Conservation (phyloP, 2,797 vertebrate species). For the Trematomus bernacchii region DNA sequence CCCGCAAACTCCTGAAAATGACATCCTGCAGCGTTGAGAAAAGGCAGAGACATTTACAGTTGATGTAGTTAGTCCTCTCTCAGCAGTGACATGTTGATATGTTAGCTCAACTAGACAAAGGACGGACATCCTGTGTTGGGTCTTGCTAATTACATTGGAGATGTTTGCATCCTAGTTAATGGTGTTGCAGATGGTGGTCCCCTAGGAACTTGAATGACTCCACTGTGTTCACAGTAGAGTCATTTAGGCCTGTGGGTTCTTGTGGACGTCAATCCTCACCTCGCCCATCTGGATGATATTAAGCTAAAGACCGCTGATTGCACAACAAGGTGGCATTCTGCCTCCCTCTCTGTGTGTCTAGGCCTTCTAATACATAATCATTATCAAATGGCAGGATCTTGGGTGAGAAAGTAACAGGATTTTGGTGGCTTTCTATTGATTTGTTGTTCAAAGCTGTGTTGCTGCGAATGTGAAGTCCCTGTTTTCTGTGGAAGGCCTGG, state of each 20-base stretch:
- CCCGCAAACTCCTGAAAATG: constrained; percentile 42
- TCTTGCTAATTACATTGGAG: constrained; percentile 73
- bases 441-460: not conserved
- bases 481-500: not conserved
- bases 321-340: constrained; percentile 45
- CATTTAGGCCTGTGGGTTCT: constrained; percentile 64
- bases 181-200: constrained; percentile 71
- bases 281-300: constrained; percentile 74
- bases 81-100: constrained; percentile 66
- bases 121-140: constrained; percentile 70
- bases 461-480: not conserved
- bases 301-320: constrained; percentile 62
- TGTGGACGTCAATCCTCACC: constrained; percentile 69
- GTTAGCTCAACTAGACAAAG: constrained; percentile 43
- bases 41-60: constrained; percentile 50
- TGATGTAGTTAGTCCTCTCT: constrained; percentile 54
- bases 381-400: constrained; percentile 24
- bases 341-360: constrained; percentile 27
- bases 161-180: constrained; percentile 74
- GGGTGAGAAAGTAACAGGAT: not conserved
- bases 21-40: constrained; percentile 55
- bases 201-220: constrained; percentile 65
- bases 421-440: not conserved
- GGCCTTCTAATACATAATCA: constrained; percentile 15
- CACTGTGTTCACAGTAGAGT: constrained; percentile 57